Percentiles rank a stretch among this genome's conserved stretches.
phyloP scores from a whole-genome alignment of 1,140 invertebrate species.

The Proctacanthus coquilletti region DNA sequence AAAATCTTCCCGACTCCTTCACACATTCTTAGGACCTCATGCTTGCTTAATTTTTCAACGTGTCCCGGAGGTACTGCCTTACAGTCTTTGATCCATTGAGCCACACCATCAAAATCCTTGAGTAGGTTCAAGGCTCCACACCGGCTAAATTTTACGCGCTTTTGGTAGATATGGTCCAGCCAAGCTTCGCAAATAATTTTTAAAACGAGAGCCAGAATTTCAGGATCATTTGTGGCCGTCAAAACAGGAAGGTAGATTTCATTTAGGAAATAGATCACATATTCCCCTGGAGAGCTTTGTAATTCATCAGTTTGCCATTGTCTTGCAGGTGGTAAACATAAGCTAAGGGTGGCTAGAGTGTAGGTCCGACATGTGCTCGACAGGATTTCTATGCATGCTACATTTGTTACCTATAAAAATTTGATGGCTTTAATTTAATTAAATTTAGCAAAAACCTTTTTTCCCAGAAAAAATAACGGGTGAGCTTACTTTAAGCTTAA shows the following conservation, averaged over 20 bases:
- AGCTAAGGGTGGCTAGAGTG: slow-evolving; percentile 56
- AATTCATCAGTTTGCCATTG: slow-evolving; percentile 36
- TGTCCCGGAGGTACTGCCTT: slow-evolving; percentile 37
- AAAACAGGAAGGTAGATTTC: slow-evolving; percentile 56
- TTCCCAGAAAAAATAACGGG: not conserved
- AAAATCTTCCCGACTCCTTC: slow-evolving; percentile 63
- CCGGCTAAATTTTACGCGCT: slow-evolving; percentile 53
- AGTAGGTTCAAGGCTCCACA: slow-evolving; percentile 43
- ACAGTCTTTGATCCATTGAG: slow-evolving; percentile 48
- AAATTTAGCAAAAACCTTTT: too few species aligned
- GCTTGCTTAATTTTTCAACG: slow-evolving; percentile 46
- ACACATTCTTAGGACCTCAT: slow-evolving; percentile 59
- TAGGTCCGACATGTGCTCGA: slow-evolving; percentile 52
- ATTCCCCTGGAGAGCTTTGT: slow-evolving; percentile 17
- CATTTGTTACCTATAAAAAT: slow-evolving; percentile 41
- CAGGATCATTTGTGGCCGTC: slow-evolving; percentile 50
- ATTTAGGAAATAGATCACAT: slow-evolving; percentile 33
- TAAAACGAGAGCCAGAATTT: slow-evolving; percentile 57
- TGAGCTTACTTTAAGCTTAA: slow-evolving; percentile 46
- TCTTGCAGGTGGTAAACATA: slow-evolving; percentile 51
- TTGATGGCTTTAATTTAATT: not conserved
- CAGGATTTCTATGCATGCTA: slow-evolving; percentile 47
- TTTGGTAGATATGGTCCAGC: slow-evolving; percentile 67
- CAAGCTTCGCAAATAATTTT: slow-evolving; percentile 69
- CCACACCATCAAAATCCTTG: slow-evolving; percentile 57